A percentile compares a stretch with the other conserved stretches of the same genome.
phyloP scores from a whole-genome alignment of 1,140 invertebrate species.

The Diorhabda carinulata region DNA sequence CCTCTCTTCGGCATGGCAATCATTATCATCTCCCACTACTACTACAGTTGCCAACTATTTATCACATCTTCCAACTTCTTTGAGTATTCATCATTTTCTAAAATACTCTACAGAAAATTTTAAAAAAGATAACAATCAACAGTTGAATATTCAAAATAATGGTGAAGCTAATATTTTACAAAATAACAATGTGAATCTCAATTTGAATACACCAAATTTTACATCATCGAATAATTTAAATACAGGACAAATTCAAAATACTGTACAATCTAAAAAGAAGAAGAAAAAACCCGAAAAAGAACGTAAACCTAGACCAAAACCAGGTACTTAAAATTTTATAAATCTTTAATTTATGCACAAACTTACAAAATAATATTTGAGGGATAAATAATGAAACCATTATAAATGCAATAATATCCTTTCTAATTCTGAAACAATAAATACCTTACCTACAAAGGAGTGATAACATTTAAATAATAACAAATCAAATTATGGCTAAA shows the following conservation, averaged over 20 bases:
- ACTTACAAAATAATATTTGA: too few species aligned
- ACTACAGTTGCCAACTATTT: slow-evolving; percentile 79
- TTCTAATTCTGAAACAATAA: too few species aligned
- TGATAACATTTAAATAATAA: too few species aligned
- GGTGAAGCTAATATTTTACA: slow-evolving; percentile 35
- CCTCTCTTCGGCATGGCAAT: slow-evolving; percentile 59
- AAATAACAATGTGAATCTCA: slow-evolving; percentile 19
- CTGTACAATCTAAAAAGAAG: slow-evolving; percentile 65
- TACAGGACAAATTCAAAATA: slow-evolving; percentile 33
- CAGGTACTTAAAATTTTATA: slow-evolving; percentile 45
- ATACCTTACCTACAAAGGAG: too few species aligned
- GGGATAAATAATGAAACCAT: too few species aligned
- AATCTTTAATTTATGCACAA: too few species aligned
- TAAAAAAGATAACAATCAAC: slow-evolving; percentile 58
- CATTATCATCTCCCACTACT: slow-evolving; percentile 67
- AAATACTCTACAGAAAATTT: slow-evolving; percentile 78
- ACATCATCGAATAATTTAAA: slow-evolving; percentile 16
- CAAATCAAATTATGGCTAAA: too few species aligned
- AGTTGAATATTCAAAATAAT: slow-evolving; percentile 44
- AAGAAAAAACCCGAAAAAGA: slow-evolving; percentile 77
- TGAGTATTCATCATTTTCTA: slow-evolving; percentile 77
- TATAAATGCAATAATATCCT: too few species aligned
- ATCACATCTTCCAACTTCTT: slow-evolving; percentile 65
- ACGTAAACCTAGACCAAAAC: slow-evolving; percentile 74
- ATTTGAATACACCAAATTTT: slow-evolving; percentile 9